Base-by-base conservation (phyloP, 2,113 vertebrate species). In the Cynopterus brachyotis region DNA sequence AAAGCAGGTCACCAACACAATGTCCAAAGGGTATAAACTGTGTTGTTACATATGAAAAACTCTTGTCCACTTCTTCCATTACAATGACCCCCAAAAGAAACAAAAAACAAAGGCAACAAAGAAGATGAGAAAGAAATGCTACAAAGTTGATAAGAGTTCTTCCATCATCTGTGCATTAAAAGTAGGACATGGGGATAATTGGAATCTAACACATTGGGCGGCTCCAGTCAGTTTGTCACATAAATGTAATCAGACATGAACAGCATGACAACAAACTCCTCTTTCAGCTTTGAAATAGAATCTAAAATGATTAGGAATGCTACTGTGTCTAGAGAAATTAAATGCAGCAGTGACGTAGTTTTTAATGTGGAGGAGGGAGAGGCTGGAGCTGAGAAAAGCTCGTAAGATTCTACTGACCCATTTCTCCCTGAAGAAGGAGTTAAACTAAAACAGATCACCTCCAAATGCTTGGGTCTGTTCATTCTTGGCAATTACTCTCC, bases 1-100 rank as follows among this genome's bases (percentile, higher is more conserved):
- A 79, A 95, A 96, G 50, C 83, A 30, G 92, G 83, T 87, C 92
- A 97, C 64, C 26, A 69, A 83, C n/a, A 94, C 73, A 85, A 45
- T 28, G 50, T 55, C 24, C 89, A 20, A 50, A 96, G 37, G n/a
- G n/a, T 24, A 4, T 42, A n/a, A 90, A 96, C 22, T 50, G 15
- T 60, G 28, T 50, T 75, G 94, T 50, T 70, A 45, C 70, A 87
- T n/a, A 80, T 7, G 37, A 89, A 95, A 89, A 84, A n/a, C 62
- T 55, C 40, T 57, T 64, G n/a, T 55, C 42, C 57, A 50, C 35
- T 95, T 50, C 70, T 55, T 83, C 75, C 40, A 89, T 53, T 87
- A 93, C 79, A 81, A 40, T 17, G 53, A 66, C 37, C 64, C 45
- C 45, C 26, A n/a, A 66, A 37, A 53, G 59, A 70, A 92, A 94